Evolutionary conservation across 2,888 invertebrate species (phyloP).

Genomic region (Tipula vernalis): DNA sequence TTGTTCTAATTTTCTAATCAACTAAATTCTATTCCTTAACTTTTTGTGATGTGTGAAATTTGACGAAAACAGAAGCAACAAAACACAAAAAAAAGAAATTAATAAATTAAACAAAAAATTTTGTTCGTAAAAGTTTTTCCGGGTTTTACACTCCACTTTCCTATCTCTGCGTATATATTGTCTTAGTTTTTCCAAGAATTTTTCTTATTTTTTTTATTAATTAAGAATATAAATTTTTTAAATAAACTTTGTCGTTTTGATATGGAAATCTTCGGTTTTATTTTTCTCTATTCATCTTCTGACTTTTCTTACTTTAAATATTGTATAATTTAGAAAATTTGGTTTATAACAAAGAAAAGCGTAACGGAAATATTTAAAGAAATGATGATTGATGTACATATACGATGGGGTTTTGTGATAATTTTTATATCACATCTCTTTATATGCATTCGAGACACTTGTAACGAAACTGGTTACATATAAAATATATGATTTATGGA

Average conservation of each 20-base stretch:
- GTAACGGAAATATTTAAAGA: neutral
- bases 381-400: neutral
- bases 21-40: neutral
- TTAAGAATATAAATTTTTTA: neutral
- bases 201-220: neutral
- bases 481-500: neutral
- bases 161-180: neutral
- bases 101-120: neutral
- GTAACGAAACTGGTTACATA: neutral
- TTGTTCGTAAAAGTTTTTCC: neutral
- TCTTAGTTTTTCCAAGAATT: neutral
- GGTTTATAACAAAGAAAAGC: neutral
- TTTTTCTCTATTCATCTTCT: neutral
- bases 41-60: slow-evolving; percentile 4
- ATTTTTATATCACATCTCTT: neutral
- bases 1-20: neutral
- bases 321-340: neutral
- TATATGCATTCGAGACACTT: neutral
- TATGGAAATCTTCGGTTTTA: neutral
- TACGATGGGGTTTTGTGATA: neutral
- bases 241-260: slow-evolving; percentile 4
- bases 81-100: neutral
- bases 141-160: neutral
- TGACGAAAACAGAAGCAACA: neutral
- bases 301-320: neutral